These are phyloP conservation scores for Subacronicta megacephala DNA, from an alignment of 2,888 invertebrate species.

Conservation along the genomic window DNA sequence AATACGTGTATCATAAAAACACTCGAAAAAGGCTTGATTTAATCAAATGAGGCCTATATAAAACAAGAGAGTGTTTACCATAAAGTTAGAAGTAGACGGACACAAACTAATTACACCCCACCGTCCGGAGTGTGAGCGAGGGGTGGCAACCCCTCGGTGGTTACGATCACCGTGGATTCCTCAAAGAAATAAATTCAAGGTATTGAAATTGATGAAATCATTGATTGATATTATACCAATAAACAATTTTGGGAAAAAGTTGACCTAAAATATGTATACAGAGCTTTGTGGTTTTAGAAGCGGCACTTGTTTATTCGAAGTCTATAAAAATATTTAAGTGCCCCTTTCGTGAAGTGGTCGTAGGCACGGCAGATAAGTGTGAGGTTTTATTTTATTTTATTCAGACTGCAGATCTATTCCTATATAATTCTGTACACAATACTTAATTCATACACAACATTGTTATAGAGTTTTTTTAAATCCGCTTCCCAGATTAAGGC, in stretches of 20 bases:
- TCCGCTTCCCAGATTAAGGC: too few species aligned
- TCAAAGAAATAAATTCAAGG: conserved; percentile 34
- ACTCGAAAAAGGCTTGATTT: conserved; percentile 15
- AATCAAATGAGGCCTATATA: conserved; percentile 38
- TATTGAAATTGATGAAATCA: conserved; percentile 40
- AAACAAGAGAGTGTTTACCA: conserved; percentile 29
- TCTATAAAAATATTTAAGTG: background rate
- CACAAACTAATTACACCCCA: conserved; percentile 48
- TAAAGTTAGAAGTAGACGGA: conserved; percentile 32
- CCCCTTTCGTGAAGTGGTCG: background rate
- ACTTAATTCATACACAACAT: too few species aligned
- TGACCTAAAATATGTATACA: conserved; percentile 12
- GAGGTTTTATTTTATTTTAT: too few species aligned
- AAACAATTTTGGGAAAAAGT: conserved; percentile 34
- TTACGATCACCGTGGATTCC: conserved; percentile 12
- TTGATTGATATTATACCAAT: conserved; percentile 40
- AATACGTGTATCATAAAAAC: background rate
- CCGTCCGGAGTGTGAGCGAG: conserved; percentile 2
- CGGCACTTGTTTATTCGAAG: background rate
- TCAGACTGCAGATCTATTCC: too few species aligned
- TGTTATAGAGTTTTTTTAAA: too few species aligned
- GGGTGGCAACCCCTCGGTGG: conserved; percentile 7
- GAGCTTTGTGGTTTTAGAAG: conserved; percentile 7
- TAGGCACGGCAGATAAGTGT: too few species aligned
- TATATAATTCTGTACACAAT: too few species aligned